Evolutionary conservation across 2,113 vertebrate genomes (phyloP), one percentile per base, ranked within the genome.

Genomic region (Pygoscelis antarcticus): DNA sequence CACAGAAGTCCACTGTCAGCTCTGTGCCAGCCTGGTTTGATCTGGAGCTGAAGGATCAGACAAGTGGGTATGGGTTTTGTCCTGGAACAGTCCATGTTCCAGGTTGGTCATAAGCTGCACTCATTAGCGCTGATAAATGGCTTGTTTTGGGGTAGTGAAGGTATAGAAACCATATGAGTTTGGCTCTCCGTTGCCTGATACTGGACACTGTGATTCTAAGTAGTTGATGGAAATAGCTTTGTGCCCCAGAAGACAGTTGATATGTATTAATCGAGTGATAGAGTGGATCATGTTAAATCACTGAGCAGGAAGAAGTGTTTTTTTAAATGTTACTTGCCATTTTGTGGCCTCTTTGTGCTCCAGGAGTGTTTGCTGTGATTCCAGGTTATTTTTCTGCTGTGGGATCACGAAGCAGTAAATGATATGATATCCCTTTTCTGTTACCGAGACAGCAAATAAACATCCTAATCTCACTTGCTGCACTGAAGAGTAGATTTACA

Each of bases 401-500:
- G 8, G 16, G 71, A 76, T 96, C 83, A 58, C 3, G 60, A 36
- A 44, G n/a, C 84, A 80, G 66, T 82, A 93, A 91, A 68, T 91
- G 93, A 93, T 86, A 69, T 51, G 89, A 78, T 90, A 92, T 62
- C 92, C 87, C 7, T 7, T 80, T 72, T 34, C 80, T 88, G 91
- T 71, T 81, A 11, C 10, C 1, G 42, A 90, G 82, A 87, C 93
- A 29, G 88, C 93, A 92, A 77, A 82, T 95, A 91, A 96, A 91
- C 94, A 72, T 76, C 90, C 91, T 85, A 66, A 96, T 94, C 94
- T 96, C 79, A 17, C 88, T 36, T 16, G 55, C 90, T 82, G 96
- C 64, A 44, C 80, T 44, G 82, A 96, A 55, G 89, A 96, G 90
- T 71, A 86, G 94, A 97, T 98, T 98, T 97, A 96, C 80, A 82